Evolutionary conservation across 2,797 vertebrate genomes (phyloP), one percentile per base, ranked within the genome.

Genomic region (Gastrophryne carolinensis): DNA sequence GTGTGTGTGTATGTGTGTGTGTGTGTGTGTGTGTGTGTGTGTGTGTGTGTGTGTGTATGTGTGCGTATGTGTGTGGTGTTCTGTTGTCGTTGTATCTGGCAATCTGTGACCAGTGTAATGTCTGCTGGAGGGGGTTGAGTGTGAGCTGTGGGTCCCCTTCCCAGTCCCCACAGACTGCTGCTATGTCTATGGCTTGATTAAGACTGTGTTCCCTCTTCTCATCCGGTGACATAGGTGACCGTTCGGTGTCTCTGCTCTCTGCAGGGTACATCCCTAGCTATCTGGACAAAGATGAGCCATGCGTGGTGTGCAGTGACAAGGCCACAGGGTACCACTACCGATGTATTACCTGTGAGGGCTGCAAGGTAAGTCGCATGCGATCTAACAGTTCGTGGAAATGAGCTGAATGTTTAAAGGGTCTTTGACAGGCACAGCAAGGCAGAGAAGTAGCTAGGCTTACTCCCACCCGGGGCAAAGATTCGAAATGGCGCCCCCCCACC

Each of bases 211-310:
- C 82, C 50, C 21, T 56, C 37, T 57, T 70, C 30, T 71, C 62
- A 74, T 62, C 60, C 68, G 49, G 12, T 27, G 15, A 71, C 8
- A 32, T n/a, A 77, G 74, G 65, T 77, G 74, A 77, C 74, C 56
- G 60, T 54, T 69, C 49, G 69, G 76, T 72, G 47, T 70, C 63
- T 75, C 63, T 75, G 65, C 72, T 54, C 41, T 75, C 81, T 79
- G 4, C 89, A 96, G 96, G 96, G 94, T 98, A 98, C 90, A 97
- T 98, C 88, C 96, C 96, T 91, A 98, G 96, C 88, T 98, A 98
- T 91, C 92, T 98, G 91, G 96, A 98, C 92, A 98, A 98, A 94
- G 96, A 98, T 91, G 96, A 98, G 91, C 96, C 96, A 76, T 98
- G 96, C 73, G 96, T 98, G 89, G 96, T 98, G 87, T 98, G 96